Evolutionary conservation across 2,113 vertebrate species (phyloP).

Genomic region (Phalacrocorax carbo): DNA sequence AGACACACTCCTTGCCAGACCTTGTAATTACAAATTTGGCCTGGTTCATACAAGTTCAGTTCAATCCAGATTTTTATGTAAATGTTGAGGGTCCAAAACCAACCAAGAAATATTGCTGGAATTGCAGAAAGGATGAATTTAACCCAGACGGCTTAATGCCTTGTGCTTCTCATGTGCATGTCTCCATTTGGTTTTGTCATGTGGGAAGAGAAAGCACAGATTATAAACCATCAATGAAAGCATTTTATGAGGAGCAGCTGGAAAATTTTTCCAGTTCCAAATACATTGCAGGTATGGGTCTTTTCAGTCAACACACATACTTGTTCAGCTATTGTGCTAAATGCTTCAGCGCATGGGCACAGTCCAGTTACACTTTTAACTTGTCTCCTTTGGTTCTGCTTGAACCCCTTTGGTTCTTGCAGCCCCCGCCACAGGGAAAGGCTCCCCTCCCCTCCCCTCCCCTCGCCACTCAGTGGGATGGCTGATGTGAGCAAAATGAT

Average conservation of each 20-base stretch:
- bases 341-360: neutral
- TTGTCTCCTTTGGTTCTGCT: neutral
- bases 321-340: neutral
- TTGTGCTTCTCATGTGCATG: neutral
- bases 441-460: neutral
- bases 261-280: neutral
- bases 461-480: neutral
- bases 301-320: neutral
- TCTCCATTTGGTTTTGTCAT: neutral
- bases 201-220: neutral
- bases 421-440: neutral
- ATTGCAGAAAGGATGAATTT: neutral
- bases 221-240: neutral
- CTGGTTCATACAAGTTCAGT: constrained; percentile 15
- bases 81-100: neutral
- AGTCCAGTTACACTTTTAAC: neutral
- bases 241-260: constrained; percentile 9
- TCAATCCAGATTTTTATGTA: constrained; percentile 37
- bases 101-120: constrained; percentile 1
- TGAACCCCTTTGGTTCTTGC: neutral
- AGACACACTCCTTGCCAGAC: neutral
- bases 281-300: neutral
- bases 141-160: neutral
- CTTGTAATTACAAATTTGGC: constrained; percentile 43
- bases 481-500: neutral